phyloP scores from a whole-genome alignment of 92 coral and sea anemone genomes.

The Virgularia gustaviana region DNA sequence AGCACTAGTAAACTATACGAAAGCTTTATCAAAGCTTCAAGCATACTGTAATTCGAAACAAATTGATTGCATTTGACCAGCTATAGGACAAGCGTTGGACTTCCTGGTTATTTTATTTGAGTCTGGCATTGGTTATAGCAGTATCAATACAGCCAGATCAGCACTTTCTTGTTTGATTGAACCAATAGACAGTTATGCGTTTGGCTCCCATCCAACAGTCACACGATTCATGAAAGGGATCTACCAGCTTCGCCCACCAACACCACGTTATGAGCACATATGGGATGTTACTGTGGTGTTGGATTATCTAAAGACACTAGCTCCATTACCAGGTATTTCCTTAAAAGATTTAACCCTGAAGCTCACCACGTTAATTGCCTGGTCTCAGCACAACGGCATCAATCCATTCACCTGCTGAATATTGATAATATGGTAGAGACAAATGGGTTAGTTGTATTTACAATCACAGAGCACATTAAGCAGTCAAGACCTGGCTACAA shows the following conservation, averaged over 20 bases:
- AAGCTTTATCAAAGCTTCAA: neutral
- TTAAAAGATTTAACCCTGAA: conserved; percentile 35
- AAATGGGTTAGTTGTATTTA: conserved; percentile 17
- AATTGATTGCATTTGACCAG: conserved; percentile 1
- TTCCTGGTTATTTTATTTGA: neutral
- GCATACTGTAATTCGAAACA: neutral
- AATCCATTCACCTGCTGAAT: conserved; percentile 37
- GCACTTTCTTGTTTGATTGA: conserved; percentile 3
- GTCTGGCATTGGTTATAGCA: neutral
- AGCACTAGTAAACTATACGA: neutral
- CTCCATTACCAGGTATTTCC: neutral
- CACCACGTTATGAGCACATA: conserved; percentile 50
- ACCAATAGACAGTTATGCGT: conserved; percentile 4
- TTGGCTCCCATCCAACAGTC: neutral
- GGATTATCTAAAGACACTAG: conserved; percentile 41
- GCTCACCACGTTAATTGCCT: conserved; percentile 22
- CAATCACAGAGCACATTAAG: conserved; percentile 26
- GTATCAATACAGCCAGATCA: neutral
- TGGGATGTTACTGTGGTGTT: conserved; percentile 45
- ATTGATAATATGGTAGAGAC: conserved; percentile 27
- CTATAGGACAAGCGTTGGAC: neutral
- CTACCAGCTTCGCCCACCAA: conserved; percentile 20
- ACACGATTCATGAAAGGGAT: conserved; percentile 1
- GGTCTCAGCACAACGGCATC: conserved; percentile 46
- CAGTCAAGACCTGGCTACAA: conserved; percentile 39